Evolutionary conservation across 2,113 vertebrate species (phyloP).

Genomic region (Grallaria varia): DNA sequence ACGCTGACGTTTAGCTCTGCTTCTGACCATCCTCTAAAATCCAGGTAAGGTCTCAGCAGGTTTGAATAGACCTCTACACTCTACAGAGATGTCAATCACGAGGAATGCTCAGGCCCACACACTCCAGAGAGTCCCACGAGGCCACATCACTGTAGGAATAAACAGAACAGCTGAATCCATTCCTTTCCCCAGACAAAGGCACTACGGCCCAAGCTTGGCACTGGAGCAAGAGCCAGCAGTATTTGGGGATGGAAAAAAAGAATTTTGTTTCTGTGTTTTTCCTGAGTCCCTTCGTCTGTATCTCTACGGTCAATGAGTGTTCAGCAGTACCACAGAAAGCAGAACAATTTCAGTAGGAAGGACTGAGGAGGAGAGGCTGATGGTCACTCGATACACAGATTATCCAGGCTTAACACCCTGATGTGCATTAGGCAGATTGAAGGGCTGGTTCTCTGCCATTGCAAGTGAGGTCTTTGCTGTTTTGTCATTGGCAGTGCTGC

Average conservation of each 20-base stretch:
- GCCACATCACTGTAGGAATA: not conserved
- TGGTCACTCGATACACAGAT: not conserved
- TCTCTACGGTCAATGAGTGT: not conserved
- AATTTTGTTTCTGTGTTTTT: not conserved
- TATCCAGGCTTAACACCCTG: not conserved
- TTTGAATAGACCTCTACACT: not conserved
- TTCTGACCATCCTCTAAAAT: conserved; percentile 17
- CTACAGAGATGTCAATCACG: not conserved
- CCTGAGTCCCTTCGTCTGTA: not conserved
- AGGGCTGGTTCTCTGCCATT: not conserved
- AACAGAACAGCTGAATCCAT: not conserved
- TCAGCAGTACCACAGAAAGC: not conserved
- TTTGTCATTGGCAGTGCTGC: not conserved
- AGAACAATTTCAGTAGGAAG: not conserved
- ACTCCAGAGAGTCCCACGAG: not conserved
- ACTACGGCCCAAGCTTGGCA: not conserved
- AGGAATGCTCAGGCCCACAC: not conserved
- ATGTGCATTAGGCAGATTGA: not conserved
- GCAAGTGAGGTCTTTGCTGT: not conserved
- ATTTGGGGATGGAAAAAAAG: not conserved
- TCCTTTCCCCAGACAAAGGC: not conserved
- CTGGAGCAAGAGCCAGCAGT: not conserved
- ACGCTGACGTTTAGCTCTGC: not conserved
- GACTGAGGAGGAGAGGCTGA: not conserved
- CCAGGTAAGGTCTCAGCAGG: not conserved